Percentiles rank a stretch among this genome's conserved stretches.
Conservation (phyloP, 1,140 invertebrate species). For the Helicoverpa zea region DNA sequence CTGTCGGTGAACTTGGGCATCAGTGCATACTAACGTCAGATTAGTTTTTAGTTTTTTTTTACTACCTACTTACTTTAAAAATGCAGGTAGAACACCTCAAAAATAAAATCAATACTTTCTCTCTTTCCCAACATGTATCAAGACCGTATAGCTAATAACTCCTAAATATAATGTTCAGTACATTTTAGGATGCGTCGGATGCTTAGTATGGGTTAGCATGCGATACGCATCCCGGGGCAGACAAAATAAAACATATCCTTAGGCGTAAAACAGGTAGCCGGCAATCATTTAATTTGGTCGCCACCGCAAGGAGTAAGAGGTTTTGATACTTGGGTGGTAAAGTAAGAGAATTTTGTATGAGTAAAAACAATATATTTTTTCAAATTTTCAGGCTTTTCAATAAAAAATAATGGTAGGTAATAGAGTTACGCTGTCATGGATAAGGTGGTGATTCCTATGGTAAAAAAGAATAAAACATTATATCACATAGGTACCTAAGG, state of each 20-base stretch:
- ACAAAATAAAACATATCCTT: constrained; percentile 80
- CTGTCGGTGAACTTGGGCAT: no score
- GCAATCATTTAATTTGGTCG: constrained; percentile 73
- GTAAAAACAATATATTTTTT: no score
- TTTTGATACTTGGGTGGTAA: constrained; percentile 69
- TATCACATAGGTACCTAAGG: no score
- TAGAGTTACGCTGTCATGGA: no score
- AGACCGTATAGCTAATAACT: constrained; percentile 42
- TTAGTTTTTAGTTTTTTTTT: no score
- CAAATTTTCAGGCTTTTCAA: no score
- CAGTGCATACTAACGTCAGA: no score
- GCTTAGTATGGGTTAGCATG: constrained; percentile 62
- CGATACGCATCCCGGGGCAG: constrained; percentile 61
- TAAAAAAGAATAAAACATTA: no score
- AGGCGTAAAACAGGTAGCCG: constrained; percentile 83
- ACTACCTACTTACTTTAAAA: no score
- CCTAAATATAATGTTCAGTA: constrained; percentile 46
- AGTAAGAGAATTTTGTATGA: not conserved
- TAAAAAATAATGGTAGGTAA: no score
- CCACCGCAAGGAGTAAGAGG: constrained; percentile 19
- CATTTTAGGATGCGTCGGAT: constrained; percentile 13
- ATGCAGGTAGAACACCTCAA: no score
- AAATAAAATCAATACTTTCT: constrained; percentile 16
- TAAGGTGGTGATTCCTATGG: no score
- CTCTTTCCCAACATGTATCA: not conserved